A percentile compares a stretch with the other conserved stretches of the same genome.
These are phyloP conservation scores for Thamnophis elegans DNA, from an alignment of 2,797 vertebrate species.

Conservation along the genomic window DNA sequence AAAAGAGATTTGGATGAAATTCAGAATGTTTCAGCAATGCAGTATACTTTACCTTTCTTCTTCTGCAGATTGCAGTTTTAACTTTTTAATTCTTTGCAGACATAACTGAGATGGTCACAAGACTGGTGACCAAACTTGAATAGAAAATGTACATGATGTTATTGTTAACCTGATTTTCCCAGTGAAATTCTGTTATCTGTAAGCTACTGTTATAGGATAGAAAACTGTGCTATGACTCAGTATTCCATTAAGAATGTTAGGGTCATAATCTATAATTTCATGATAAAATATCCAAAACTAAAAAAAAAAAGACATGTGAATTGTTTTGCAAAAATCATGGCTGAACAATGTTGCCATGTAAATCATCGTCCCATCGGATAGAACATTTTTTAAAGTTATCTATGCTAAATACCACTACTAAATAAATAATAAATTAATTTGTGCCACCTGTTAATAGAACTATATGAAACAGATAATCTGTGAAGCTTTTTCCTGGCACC, in stretches of 20 bases:
- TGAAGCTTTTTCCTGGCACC: background rate
- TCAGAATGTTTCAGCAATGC: background rate
- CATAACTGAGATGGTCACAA: background rate
- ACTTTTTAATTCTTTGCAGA: background rate
- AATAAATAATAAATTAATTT: constrained; percentile 5
- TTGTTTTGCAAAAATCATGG: constrained; percentile 3
- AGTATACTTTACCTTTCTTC: background rate
- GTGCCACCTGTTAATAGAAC: background rate
- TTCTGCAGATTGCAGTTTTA: background rate
- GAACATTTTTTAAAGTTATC: background rate
- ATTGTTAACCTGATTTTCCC: background rate
- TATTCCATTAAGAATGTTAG: accelerated
- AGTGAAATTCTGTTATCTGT: background rate
- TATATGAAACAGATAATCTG: constrained; percentile 4
- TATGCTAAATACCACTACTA: background rate
- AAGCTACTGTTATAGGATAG: background rate
- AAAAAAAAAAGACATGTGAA: background rate
- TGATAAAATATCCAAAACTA: background rate
- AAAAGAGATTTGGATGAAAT: background rate
- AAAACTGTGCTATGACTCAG: background rate
- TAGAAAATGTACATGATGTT: background rate
- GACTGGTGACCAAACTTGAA: background rate
- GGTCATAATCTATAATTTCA: constrained; percentile 3
- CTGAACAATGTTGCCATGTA: background rate
- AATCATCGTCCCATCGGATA: accelerated